phyloP scores from a whole-genome alignment of 1,140 invertebrate species.

The Holcopasites calliopsidis region DNA sequence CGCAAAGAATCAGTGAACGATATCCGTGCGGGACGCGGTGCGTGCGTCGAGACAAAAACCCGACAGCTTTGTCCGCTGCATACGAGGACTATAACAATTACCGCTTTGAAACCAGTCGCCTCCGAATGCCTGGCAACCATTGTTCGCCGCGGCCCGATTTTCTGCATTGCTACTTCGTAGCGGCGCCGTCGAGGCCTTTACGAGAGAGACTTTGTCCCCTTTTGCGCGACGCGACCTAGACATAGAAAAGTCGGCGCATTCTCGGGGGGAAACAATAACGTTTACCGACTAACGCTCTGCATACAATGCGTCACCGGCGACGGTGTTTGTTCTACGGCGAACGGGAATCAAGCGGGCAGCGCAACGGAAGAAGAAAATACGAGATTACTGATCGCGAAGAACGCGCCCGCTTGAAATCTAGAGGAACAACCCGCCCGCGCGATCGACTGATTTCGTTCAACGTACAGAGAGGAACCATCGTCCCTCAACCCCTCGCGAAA shows the following conservation, averaged over 20 bases:
- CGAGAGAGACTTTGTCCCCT: not conserved
- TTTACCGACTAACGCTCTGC: not conserved
- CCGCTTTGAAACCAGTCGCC: not conserved
- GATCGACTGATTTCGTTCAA: not conserved
- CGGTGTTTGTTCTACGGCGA: not conserved
- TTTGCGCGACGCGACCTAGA: not conserved
- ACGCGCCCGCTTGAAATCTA: no score
- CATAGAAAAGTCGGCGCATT: not conserved
- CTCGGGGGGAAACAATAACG: not conserved
- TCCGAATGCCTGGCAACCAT: not conserved
- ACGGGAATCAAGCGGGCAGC: no score
- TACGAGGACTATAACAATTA: conserved; percentile 16
- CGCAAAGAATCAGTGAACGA: not conserved
- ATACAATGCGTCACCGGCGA: not conserved
- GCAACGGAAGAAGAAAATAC: no score
- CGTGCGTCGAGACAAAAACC: conserved; percentile 1
- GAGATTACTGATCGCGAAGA: no score
- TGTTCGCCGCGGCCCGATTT: conserved; percentile 11
- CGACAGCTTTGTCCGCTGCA: not conserved
- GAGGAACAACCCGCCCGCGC: no score
- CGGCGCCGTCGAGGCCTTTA: not conserved
- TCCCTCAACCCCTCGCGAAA: not conserved
- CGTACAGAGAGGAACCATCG: no score
- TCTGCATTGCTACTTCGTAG: conserved; percentile 6
- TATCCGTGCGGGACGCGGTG: not conserved